Evolutionary conservation across 2,888 invertebrate genomes (phyloP).

Genomic region (Tiphia femorata): DNA sequence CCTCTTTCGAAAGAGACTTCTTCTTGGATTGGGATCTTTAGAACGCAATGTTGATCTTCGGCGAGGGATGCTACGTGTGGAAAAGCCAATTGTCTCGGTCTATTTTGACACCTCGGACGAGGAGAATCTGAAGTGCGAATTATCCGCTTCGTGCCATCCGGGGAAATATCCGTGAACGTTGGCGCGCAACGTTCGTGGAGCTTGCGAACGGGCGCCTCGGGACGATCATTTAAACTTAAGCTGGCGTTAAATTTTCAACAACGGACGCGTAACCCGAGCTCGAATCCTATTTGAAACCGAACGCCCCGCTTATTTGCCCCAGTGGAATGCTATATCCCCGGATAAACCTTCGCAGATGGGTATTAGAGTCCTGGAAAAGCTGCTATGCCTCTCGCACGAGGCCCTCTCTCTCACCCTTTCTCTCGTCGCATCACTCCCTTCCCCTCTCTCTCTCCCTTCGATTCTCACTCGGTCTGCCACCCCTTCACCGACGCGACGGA

Average conservation of each 20-base stretch:
- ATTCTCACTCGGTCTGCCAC: no score
- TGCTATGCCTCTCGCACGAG: not conserved
- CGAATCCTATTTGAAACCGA: conserved; percentile 27
- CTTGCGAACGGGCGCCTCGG: not conserved
- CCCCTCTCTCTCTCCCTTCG: not conserved
- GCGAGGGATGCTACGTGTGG: no score
- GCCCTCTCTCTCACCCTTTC: not conserved
- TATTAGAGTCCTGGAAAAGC: conserved; percentile 13
- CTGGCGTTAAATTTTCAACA: conserved; percentile 22
- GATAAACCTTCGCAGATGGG: conserved; percentile 11
- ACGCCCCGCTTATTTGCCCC: conserved; percentile 26
- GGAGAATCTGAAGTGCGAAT: no score
- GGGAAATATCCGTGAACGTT: no score
- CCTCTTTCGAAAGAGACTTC: no score
- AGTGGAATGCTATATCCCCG: conserved; percentile 16
- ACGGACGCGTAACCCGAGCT: conserved; percentile 13
- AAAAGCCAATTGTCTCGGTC: no score
- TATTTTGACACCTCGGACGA: no score
- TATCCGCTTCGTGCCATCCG: not conserved
- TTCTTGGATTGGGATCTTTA: no score
- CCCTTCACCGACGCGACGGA: no score
- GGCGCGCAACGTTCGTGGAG: no score
- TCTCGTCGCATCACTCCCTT: not conserved
- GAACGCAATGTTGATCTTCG: no score
- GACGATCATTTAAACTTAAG: conserved; percentile 4